Base-by-base conservation (phyloP, 2,888 invertebrate genomes). In the Branchipolynoe longqiensis region DNA sequence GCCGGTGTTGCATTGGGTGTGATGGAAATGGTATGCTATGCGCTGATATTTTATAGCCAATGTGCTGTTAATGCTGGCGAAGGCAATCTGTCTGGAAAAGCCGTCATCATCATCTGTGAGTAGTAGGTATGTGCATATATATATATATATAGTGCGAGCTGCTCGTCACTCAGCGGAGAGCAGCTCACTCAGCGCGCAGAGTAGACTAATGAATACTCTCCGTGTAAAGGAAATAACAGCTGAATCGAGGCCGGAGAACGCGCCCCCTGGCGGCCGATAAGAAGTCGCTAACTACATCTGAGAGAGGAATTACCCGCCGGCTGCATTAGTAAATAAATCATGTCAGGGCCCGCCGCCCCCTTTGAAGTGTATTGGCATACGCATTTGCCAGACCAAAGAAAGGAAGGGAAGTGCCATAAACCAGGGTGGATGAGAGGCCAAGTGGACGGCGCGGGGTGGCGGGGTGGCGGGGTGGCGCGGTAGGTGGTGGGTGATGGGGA, bases 301-400 rank as follows among this genome's bases (percentile, higher is more conserved):
- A 69, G 69, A 69, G 38, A 38, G 69, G 33, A 36, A 36, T 69
- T 33, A 69, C 38, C 3, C 38, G 8, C 36, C 69, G 18, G 69
- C 69, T 69, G 69, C 69, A 38, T 69, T 25, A 18, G 69, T 69
- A 69, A 69, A 69, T 69, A 69, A 69, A 69, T 69, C 69, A 69
- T 69, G 69, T 36, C 38, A 69, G 69, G 69, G 28, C 14, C 33
- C 22, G 38, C 36, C 36, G 69, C 38, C n/a, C 38, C n/a, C 36
- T 69, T 69, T 69, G 69, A 69, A 69, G 69, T 69, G 69, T 36
- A 69, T 69, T 69, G 69, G 69, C 69, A 69, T 36, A 69, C 69
- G 69, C 69, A 69, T 69, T 69, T 69, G 69, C 38, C 69, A 69
- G 36, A 12, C 69, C 36, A 36, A 33, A 69, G 69, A 69, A 69